Percentiles rank a stretch among this genome's conserved stretches.
These are phyloP conservation scores for Elgaria multicarinata DNA, from an alignment of 2,113 vertebrate genomes.

Conservation along the genomic window DNA sequence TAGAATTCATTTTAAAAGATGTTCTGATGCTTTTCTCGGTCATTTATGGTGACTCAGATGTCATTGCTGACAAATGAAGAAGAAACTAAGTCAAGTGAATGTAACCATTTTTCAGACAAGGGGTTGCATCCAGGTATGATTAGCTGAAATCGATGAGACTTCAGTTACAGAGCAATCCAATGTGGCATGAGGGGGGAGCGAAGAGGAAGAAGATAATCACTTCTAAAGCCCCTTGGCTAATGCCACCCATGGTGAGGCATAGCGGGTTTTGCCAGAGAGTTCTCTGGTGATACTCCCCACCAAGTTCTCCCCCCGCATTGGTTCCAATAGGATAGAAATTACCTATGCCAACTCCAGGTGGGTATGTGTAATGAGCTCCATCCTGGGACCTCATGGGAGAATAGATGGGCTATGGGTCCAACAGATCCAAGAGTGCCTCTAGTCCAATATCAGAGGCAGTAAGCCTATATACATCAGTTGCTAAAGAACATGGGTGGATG, in stretches of 20 bases:
- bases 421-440: too few relatives aligned
- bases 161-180: not conserved
- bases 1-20: conserved; percentile 21
- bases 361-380: too few relatives aligned
- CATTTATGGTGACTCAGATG: not conserved
- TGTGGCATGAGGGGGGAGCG: not conserved
- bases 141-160: not conserved
- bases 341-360: not conserved
- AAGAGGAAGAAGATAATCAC: not conserved
- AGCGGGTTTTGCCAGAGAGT: not conserved
- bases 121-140: not conserved
- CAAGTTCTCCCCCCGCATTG: too few relatives aligned
- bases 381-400: too few relatives aligned
- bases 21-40: not conserved
- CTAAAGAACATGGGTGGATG: too few relatives aligned
- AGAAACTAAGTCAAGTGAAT: not conserved
- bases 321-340: not conserved
- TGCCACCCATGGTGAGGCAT: not conserved
- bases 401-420: too few relatives aligned
- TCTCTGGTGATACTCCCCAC: not conserved
- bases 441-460: too few relatives aligned
- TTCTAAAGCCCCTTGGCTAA: not conserved
- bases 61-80: not conserved
- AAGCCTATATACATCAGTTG: too few relatives aligned
- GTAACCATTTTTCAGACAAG: not conserved